A percentile compares a stretch with the other conserved stretches of the same genome.
Conservation (phyloP, 2,797 vertebrate species). For the Vireo griseus region DNA sequence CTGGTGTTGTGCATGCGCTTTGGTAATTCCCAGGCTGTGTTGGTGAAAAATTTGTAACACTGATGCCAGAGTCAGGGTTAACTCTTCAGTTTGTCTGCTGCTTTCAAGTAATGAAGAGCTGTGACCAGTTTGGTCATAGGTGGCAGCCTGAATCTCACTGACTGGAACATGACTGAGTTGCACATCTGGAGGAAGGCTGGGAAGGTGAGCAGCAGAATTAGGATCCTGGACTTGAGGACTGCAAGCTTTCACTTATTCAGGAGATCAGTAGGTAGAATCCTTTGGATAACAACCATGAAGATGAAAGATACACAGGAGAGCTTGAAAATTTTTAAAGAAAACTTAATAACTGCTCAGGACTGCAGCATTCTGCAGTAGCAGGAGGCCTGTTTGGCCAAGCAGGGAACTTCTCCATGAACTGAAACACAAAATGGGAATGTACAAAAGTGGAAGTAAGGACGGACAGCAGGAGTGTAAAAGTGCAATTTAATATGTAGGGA, state of each 20-base stretch:
- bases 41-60: not conserved
- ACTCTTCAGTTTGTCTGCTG: not conserved
- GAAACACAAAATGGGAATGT: not conserved
- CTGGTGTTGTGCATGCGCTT: accelerated
- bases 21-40: not conserved
- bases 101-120: not conserved
- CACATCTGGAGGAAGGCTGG: not conserved
- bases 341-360: not conserved
- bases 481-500: not conserved
- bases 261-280: not conserved
- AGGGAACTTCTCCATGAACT: not conserved
- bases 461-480: not conserved
- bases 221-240: not conserved
- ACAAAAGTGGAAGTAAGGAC: not conserved
- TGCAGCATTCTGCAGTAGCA: not conserved
- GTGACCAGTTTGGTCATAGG: not conserved
- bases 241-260: not conserved
- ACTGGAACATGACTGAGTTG: not conserved
- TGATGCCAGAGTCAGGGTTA: not conserved
- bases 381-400: not conserved
- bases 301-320: not conserved
- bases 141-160: not conserved
- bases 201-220: not conserved
- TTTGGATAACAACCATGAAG: not conserved
- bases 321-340: not conserved